These are phyloP conservation scores for Lepus oiostolus DNA, from an alignment of 2,797 vertebrate genomes.

Conservation along the genomic window DNA sequence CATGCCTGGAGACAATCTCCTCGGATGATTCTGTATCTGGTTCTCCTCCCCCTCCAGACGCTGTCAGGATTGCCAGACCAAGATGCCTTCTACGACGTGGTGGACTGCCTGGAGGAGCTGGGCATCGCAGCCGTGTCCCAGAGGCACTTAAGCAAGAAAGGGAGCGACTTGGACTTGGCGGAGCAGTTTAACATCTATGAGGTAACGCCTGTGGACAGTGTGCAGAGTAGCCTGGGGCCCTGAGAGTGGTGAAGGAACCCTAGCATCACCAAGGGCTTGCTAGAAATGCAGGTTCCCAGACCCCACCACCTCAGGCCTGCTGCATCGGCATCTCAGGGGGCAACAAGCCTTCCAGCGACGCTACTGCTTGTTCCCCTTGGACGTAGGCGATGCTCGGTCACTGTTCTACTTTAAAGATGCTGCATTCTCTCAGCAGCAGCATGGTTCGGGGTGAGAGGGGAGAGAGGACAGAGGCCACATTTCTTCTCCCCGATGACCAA, in stretches of 20 bases:
- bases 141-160: constrained; percentile 96
- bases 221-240: constrained; percentile 69
- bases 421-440: not conserved
- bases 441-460: not conserved
- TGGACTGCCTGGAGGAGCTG: constrained; percentile 98
- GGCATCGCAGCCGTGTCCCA: constrained; percentile 94
- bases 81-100: constrained; percentile 97
- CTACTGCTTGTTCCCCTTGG: not conserved
- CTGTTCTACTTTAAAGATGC: not conserved
- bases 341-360: not conserved
- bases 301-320: not conserved
- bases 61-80: constrained; percentile 96
- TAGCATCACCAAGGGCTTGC: not conserved
- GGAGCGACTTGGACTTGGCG: constrained; percentile 96
- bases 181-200: constrained; percentile 99
- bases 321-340: not conserved
- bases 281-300: not conserved
- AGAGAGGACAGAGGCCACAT: fast-evolving
- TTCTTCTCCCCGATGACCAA: not conserved
- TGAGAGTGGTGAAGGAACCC: not conserved
- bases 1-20: not conserved
- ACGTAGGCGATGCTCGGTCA: not conserved
- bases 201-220: constrained; percentile 89
- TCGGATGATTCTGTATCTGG: constrained; percentile 54
- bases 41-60: constrained; percentile 90